Evolutionary conservation across 2,113 vertebrate species (phyloP).

Genomic region (Solea solea): DNA sequence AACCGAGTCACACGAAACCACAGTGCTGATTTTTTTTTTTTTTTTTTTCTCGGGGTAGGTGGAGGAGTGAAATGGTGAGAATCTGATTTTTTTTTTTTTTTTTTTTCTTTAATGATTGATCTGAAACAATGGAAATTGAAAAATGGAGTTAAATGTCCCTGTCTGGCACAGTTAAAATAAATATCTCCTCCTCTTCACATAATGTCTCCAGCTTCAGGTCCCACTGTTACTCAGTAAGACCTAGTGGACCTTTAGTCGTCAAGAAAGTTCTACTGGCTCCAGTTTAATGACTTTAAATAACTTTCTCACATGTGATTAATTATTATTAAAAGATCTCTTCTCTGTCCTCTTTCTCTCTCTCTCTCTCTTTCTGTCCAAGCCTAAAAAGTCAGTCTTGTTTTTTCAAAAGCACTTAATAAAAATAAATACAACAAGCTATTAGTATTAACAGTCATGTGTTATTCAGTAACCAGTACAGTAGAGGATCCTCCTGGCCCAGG

Average conservation of each 20-base stretch:
- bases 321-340: conserved; percentile 89
- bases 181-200: conserved; percentile 83
- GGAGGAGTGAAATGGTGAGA: conserved; percentile 70
- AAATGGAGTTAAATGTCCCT: conserved; percentile 79
- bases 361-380: conserved; percentile 68
- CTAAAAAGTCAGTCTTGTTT: conserved; percentile 85
- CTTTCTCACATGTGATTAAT: conserved; percentile 86
- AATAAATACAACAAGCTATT: conserved; percentile 99
- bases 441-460: conserved; percentile 96
- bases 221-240: conserved; percentile 78
- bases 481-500: conserved; percentile 86
- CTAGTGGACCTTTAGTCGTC: conserved; percentile 87
- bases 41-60: conserved; percentile 45
- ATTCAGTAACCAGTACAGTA: conserved; percentile 92
- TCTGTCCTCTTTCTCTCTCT: conserved; percentile 57
- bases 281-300: conserved; percentile 99
- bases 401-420: conserved; percentile 87
- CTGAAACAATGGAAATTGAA: conserved; percentile 76
- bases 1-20: conserved; percentile 84
- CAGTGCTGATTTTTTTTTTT: conserved; percentile 76
- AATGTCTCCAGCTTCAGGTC: conserved; percentile 85
- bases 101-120: conserved; percentile 46
- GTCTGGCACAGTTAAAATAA: conserved; percentile 90
- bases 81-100: conserved; percentile 43
- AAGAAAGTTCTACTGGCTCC: conserved; percentile 94